A percentile compares a stretch with the other conserved stretches of the same genome.
Evolutionary conservation across 2,888 invertebrate species (phyloP).

Genomic region (Disparrhopalites patrizii): DNA sequence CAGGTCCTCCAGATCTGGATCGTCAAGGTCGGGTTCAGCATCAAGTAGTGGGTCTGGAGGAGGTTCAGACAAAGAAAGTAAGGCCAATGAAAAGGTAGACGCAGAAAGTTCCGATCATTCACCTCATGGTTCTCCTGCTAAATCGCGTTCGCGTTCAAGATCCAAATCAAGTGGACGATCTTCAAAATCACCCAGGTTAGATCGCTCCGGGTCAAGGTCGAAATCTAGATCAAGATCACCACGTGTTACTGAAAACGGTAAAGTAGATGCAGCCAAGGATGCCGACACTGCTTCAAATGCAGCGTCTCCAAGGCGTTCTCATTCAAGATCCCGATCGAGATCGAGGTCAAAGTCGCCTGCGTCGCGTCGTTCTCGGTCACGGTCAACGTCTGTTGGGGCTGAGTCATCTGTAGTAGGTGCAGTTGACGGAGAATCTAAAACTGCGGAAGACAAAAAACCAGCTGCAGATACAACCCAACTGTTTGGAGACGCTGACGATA

Average conservation of each 20-base stretch:
- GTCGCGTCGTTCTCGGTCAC: slow-evolving; percentile 35
- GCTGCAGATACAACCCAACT: slow-evolving; percentile 77
- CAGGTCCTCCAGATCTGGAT: slow-evolving; percentile 4
- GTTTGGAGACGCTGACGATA: slow-evolving; percentile 91
- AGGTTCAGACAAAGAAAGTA: slow-evolving; percentile 5
- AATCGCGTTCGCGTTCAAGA: slow-evolving; percentile 17
- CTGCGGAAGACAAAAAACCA: slow-evolving; percentile 49
- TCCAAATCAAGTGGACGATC: slow-evolving; percentile 27
- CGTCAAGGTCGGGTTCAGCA: slow-evolving; percentile 15
- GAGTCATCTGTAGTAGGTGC: slow-evolving; percentile 22
- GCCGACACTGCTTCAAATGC: neutral
- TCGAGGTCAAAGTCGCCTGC: slow-evolving; percentile 51
- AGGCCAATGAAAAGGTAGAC: neutral
- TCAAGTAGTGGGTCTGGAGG: slow-evolving; percentile 13
- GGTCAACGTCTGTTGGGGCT: slow-evolving; percentile 15
- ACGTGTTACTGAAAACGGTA: slow-evolving; percentile 46
- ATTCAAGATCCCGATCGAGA: neutral
- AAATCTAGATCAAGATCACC: slow-evolving; percentile 26
- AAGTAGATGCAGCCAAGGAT: slow-evolving; percentile 37
- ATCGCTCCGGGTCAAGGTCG: slow-evolving; percentile 35
- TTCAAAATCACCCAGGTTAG: slow-evolving; percentile 29
- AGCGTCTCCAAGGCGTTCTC: slow-evolving; percentile 2
- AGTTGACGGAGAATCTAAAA: neutral
- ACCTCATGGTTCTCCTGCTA: slow-evolving; percentile 1
- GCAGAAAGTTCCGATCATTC: slow-evolving; percentile 5